Evolutionary conservation across 37 sponge, comb jelly and placozoan species (phyloP), one percentile per base, ranked within the genome.

Genomic region (Petrosia ficiformis): DNA sequence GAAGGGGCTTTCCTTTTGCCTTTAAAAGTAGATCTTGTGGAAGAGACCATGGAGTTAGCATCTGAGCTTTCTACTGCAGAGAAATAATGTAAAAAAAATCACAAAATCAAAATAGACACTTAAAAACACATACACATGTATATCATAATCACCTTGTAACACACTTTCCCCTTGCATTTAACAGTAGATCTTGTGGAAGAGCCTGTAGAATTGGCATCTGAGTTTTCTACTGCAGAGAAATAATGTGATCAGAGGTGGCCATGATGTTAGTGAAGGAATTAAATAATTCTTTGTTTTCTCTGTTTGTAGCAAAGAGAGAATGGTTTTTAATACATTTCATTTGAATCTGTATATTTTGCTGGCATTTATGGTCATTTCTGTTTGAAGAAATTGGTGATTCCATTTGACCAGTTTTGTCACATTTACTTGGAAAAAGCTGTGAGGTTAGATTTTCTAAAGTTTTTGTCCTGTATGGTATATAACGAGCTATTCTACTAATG

Each of bases 221-320:
- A n/a, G n/a, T n/a, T n/a, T n/a, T n/a, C n/a, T n/a, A n/a, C n/a
- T n/a, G n/a, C n/a, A n/a, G n/a, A n/a, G n/a, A n/a, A n/a, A n/a
- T n/a, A n/a, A n/a, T n/a, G n/a, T 61, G 65, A 37, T 59, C 24
- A 21, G 8, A 19, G 25, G 8, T 75, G 4, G 65, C 64, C 24
- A 36, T 2, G 59, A 61, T 34, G 3, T 74, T 74, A 34, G 75
- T 74, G 61, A 58, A 74, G 3, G 75, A 61, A 37, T 74, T 74
- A 21, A 56, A 11, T 4, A 74, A 39, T 4, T 31, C 60, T 14
- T 40, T 29, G 36, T 31, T 74, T 35, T 38, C 32, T 11, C 28
- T 2, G 19, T 4, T 22, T 21, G 6, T 5, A 11, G 5, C 36
- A 57, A 74, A 29, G 11, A 74, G 3, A 29, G 16, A 4, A 58